A percentile compares a stretch with the other conserved stretches of the same genome.
Conservation (phyloP, 2,797 vertebrate species). For the Melopsittacus undulatus region DNA sequence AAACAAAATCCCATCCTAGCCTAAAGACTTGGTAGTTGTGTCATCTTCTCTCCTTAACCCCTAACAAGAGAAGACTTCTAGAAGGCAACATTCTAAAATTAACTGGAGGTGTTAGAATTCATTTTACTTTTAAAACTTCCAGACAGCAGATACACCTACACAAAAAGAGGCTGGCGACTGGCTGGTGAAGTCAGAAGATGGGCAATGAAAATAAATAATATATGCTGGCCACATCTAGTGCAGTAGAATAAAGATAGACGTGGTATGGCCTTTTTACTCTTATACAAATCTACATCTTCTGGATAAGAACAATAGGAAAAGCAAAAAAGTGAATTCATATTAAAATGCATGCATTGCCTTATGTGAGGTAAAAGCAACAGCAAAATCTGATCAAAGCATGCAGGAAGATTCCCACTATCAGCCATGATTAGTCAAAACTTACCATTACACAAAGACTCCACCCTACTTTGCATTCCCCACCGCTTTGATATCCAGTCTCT, state of each 20-base stretch:
- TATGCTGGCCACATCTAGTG: background rate
- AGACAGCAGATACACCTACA: background rate
- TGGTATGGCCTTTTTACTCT: background rate
- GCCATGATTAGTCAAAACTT: conserved; percentile 35
- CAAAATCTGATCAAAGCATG: background rate
- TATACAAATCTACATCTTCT: background rate
- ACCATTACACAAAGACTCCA: conserved; percentile 87
- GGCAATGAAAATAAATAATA: background rate
- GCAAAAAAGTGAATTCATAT: background rate
- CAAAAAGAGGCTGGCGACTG: background rate
- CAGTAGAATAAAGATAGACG: background rate
- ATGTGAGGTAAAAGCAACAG: background rate
- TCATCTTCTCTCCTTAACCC: background rate
- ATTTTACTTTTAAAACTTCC: background rate
- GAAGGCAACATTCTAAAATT: background rate
- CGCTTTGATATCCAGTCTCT: conserved; percentile 94
- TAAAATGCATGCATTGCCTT: background rate
- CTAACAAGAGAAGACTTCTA: background rate
- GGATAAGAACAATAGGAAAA: background rate
- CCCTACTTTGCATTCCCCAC: conserved; percentile 87
- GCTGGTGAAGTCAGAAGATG: background rate
- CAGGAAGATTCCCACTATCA: background rate
- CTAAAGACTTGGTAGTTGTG: background rate
- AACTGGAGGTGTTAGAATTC: background rate
- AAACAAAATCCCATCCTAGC: background rate